phyloP scores from a whole-genome alignment of 2,797 vertebrate species.

The Acanthurus leucopareius region DNA sequence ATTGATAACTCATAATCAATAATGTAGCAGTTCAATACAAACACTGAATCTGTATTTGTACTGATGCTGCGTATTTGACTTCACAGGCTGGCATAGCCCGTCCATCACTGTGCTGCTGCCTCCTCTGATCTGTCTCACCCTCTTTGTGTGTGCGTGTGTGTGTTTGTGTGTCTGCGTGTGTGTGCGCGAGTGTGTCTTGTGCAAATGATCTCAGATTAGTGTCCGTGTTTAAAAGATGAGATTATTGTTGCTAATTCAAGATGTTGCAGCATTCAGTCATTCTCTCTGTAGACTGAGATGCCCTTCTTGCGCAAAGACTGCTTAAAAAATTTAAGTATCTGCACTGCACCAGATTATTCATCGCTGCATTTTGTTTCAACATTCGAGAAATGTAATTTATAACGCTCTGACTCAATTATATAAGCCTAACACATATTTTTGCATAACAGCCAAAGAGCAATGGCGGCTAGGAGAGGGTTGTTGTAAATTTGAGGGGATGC shows the following conservation, averaged over 20 bases:
- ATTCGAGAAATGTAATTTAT: constrained; percentile 80
- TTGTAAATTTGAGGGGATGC: constrained; percentile 56
- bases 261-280: constrained; percentile 72
- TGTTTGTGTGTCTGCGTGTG: constrained; percentile 16
- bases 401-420: constrained; percentile 72
- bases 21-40: constrained; percentile 84
- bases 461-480: constrained; percentile 33
- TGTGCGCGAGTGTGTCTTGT: constrained; percentile 16
- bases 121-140: constrained; percentile 64
- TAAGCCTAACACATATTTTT: constrained; percentile 71
- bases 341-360: constrained; percentile 85
- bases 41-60: constrained; percentile 77
- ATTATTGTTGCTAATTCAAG: constrained; percentile 81
- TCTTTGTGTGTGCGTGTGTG: constrained; percentile 29
- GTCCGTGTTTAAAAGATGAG: constrained; percentile 66
- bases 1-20: constrained; percentile 81
- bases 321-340: constrained; percentile 84
- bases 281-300: constrained; percentile 64
- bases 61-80: constrained; percentile 66
- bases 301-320: constrained; percentile 76
- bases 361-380: constrained; percentile 70
- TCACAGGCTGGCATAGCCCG: constrained; percentile 54
- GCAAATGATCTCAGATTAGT: constrained; percentile 67
- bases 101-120: constrained; percentile 63
- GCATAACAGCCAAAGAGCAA: constrained; percentile 63